phyloP scores from a whole-genome alignment of 2,797 vertebrate genomes.

The Adrianichthys oophorus region DNA sequence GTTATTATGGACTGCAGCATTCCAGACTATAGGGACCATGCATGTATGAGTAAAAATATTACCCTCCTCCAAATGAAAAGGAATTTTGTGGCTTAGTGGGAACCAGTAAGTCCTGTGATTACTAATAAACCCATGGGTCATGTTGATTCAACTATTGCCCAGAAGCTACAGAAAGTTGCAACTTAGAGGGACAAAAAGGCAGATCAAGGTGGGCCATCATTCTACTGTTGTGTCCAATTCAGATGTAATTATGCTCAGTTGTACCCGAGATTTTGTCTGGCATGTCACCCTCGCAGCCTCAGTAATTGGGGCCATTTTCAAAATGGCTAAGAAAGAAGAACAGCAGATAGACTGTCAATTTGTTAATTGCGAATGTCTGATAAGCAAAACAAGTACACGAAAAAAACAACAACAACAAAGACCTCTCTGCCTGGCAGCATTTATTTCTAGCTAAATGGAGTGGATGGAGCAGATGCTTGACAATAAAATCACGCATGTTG shows the following conservation, averaged over 20 bases:
- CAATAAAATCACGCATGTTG: constrained; percentile 17
- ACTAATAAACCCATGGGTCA: too few species aligned
- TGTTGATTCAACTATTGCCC: neutral
- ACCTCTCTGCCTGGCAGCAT: constrained; percentile 9
- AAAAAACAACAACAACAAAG: constrained; percentile 35
- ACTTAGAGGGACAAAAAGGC: neutral
- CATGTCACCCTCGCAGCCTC: constrained; percentile 9
- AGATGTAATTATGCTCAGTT: constrained; percentile 28
- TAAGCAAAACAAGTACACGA: constrained; percentile 31
- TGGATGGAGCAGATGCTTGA: constrained; percentile 29
- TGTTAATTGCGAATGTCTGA: constrained; percentile 58
- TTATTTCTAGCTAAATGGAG: constrained; percentile 40
- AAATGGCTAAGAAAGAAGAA: constrained; percentile 35
- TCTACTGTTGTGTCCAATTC: constrained; percentile 5
- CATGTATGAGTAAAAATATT: too few species aligned
- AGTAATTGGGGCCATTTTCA: constrained; percentile 55
- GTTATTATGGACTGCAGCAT: too few species aligned
- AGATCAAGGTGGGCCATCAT: neutral
- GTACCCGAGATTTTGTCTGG: constrained; percentile 26
- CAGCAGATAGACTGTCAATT: constrained; percentile 40
- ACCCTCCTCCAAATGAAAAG: too few species aligned
- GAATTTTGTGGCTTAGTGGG: too few species aligned
- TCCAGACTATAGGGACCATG: too few species aligned
- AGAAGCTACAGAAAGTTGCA: neutral
- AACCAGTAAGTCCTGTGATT: too few species aligned